Percentiles rank a stretch among this genome's conserved stretches.
Conservation (phyloP, 2,113 vertebrate genomes). For the Campylomormyrus numenius region DNA sequence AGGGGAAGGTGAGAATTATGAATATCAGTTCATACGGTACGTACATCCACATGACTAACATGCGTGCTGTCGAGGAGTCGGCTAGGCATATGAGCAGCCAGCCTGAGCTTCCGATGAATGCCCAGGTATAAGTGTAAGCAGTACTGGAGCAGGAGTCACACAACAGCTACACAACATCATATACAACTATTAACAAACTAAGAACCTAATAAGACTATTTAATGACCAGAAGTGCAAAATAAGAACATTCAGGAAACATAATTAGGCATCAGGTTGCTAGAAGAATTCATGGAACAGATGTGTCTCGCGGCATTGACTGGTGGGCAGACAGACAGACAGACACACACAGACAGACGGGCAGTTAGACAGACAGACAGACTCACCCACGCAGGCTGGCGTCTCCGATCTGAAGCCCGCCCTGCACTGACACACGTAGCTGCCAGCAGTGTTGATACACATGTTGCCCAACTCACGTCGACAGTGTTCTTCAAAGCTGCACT, state of each 20-base stretch:
- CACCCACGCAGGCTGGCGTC: conserved; percentile 53
- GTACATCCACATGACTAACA: not conserved
- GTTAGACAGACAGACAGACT: conserved; percentile 24
- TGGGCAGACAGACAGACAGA: not conserved
- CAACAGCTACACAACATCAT: not conserved
- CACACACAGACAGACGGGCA: not conserved
- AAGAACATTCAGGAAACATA: not conserved
- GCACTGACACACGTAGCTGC: conserved; percentile 63
- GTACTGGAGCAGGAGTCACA: not conserved
- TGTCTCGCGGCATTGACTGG: not conserved
- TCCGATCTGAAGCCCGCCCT: conserved; percentile 57
- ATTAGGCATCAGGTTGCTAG: not conserved
- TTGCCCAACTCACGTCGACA: conserved; percentile 63
- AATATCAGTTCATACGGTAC: not conserved
- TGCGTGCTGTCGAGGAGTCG: not conserved
- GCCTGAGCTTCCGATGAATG: not conserved
- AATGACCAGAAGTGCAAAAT: not conserved
- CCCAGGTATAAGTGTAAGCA: not conserved
- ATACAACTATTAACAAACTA: not conserved
- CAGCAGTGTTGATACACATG: conserved; percentile 62
- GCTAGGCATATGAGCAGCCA: not conserved
- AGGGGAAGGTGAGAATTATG: not conserved
- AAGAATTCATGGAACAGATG: not conserved
- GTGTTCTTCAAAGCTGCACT: conserved; percentile 63
- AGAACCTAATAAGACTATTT: not conserved